Evolutionary conservation across 2,797 vertebrate species (phyloP), one percentile per base, ranked within the genome.

Genomic region (Cyprinodon diabolis): DNA sequence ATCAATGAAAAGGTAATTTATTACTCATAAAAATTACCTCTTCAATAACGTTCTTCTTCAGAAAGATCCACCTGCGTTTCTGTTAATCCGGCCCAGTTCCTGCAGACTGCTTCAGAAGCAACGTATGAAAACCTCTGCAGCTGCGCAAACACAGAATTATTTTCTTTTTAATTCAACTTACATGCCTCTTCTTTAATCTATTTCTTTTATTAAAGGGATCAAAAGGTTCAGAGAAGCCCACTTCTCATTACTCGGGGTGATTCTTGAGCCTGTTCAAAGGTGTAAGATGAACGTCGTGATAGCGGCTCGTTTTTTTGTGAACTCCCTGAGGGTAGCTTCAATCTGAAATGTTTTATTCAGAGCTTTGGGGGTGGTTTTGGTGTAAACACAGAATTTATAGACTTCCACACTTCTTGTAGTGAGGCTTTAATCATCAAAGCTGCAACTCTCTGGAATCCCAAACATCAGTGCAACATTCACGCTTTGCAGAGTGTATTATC

Each of bases 381-480:
- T 68, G 37, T 77, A 12, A 60, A 58, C 55, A 40, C 54, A 57
- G 0, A 54, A 17, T 68, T 56, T 72, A 54, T 63, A 80, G 13
- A 35, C 25, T 56, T 17, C 60, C 60, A 23, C 58, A 70, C 23
- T 37, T 14, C 14, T 47, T 40, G 35, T 43, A 30, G 1, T 10
- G 57, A 58, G 25, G 51, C 45, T 15, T 1, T 52, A 84, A 74
- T 74, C 54, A 80, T 84, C 58, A 25, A 51, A 70, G 14, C 48
- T 45, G 40, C 68, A 69, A 10, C 76, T 69, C 79, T 5, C n/a
- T 76, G 66, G 73, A 85, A 87, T 77, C 75, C 65, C 68, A 71
- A 82, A 66, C 81, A 77, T 72, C 51, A 73, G 40, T 69, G 72
- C 66, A 72, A 37, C 25, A 48, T 78, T 77, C 73, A 56, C 56